phyloP scores from a whole-genome alignment of 1,140 invertebrate genomes.

The Mylabris phalerata region DNA sequence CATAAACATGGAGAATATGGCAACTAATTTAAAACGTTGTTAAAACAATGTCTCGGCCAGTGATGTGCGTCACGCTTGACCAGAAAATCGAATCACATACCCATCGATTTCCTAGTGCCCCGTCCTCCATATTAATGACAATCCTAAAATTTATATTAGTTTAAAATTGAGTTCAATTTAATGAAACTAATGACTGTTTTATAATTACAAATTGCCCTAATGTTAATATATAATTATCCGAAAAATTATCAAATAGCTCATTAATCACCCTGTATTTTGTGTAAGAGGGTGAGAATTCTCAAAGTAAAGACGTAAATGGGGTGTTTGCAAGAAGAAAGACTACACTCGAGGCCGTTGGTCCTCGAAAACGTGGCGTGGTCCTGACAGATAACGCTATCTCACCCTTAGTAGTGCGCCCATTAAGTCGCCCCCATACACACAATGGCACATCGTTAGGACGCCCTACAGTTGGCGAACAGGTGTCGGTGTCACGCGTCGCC shows the following conservation, averaged over 20 bases:
- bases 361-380: slow-evolving; percentile 20
- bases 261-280: too few species aligned
- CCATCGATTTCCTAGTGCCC: neutral
- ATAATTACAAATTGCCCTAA: too few species aligned
- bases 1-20: slow-evolving; percentile 1
- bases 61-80: neutral
- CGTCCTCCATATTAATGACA: neutral
- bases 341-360: slow-evolving; percentile 17
- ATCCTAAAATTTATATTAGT: neutral
- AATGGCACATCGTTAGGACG: neutral
- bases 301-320: slow-evolving; percentile 21
- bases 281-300: neutral
- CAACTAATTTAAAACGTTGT: slow-evolving; percentile 18
- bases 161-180: too few species aligned
- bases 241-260: too few species aligned
- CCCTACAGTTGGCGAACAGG: slow-evolving; percentile 17
- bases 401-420: slow-evolving; percentile 26
- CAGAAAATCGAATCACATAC: too few species aligned
- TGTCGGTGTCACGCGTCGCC: slow-evolving; percentile 23
- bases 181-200: too few species aligned
- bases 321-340: slow-evolving; percentile 1
- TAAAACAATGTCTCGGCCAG: slow-evolving; percentile 3
- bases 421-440: slow-evolving; percentile 19
- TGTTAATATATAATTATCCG: too few species aligned
- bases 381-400: slow-evolving; percentile 32